Evolutionary conservation across 2,797 vertebrate species (phyloP).

Genomic region (Lepidocolaptes lacrymiger): DNA sequence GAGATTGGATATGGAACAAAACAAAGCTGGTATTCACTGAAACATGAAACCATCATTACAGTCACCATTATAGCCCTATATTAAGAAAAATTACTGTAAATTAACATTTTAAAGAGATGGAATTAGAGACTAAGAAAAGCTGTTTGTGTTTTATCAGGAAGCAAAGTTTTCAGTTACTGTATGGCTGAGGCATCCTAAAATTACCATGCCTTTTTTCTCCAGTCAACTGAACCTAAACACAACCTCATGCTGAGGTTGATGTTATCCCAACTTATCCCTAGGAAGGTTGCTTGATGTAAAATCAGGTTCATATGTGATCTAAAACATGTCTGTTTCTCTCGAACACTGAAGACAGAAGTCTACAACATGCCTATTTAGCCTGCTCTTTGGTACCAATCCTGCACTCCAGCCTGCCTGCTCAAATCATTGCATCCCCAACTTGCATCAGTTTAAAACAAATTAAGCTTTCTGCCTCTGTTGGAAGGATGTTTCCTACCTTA

Average conservation of each 20-base stretch:
- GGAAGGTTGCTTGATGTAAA: background rate
- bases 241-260: background rate
- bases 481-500: background rate
- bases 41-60: background rate
- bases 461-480: background rate
- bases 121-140: background rate
- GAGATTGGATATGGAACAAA: background rate
- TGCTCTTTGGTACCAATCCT: background rate
- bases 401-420: background rate
- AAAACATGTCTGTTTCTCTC: background rate
- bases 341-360: background rate
- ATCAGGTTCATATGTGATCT: background rate
- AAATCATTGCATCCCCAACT: background rate
- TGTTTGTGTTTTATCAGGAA: background rate
- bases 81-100: conserved; percentile 37
- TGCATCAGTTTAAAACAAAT: background rate
- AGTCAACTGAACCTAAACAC: background rate
- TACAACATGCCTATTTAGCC: background rate
- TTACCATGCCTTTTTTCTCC: background rate
- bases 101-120: background rate
- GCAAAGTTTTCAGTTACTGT: background rate
- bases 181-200: background rate
- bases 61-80: background rate
- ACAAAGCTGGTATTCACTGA: conserved; percentile 25
- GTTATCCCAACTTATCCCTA: background rate